Percentiles rank a stretch among this genome's conserved stretches.
phyloP scores from a whole-genome alignment of 2,888 invertebrate species.

The Lordiphosa fenestrarum region DNA sequence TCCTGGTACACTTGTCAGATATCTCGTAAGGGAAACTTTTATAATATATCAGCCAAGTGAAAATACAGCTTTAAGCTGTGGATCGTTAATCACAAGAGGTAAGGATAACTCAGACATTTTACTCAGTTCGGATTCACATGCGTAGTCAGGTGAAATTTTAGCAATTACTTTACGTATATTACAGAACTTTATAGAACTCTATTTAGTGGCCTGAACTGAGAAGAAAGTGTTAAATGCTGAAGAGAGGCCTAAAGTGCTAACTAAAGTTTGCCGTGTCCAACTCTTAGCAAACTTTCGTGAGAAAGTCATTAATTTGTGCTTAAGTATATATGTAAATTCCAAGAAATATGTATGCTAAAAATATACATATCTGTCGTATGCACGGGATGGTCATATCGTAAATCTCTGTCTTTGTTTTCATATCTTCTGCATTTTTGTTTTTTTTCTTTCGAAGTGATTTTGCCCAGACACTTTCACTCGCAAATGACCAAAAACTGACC shows the following conservation, averaged over 20 bases:
- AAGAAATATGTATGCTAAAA: constrained; percentile 25
- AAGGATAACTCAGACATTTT: too few relatives aligned
- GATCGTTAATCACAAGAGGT: too few relatives aligned
- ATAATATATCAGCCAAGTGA: too few relatives aligned
- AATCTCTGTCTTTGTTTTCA: constrained; percentile 51
- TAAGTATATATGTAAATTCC: constrained; percentile 16
- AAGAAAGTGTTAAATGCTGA: too few relatives aligned
- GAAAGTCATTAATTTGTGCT: constrained; percentile 31
- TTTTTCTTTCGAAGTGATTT: background rate
- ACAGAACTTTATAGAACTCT: too few relatives aligned
- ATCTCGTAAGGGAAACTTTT: too few relatives aligned
- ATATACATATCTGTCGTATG: constrained; percentile 43
- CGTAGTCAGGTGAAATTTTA: too few relatives aligned
- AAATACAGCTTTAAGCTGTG: too few relatives aligned
- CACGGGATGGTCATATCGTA: constrained; percentile 48
- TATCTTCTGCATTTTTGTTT: constrained; percentile 28
- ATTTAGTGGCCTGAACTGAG: too few relatives aligned
- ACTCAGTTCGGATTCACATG: too few relatives aligned
- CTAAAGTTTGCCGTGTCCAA: constrained; percentile 15
- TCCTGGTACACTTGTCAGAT: too few relatives aligned
- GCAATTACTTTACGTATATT: too few relatives aligned
- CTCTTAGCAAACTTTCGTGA: constrained; percentile 17
- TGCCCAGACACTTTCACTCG: constrained; percentile 52
- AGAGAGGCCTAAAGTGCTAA: background rate
- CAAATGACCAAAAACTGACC: constrained; percentile 21